Evolutionary conservation across 2,797 vertebrate genomes (phyloP), one percentile per base, ranked within the genome.

Genomic region (Lindbergichthys nudifrons): DNA sequence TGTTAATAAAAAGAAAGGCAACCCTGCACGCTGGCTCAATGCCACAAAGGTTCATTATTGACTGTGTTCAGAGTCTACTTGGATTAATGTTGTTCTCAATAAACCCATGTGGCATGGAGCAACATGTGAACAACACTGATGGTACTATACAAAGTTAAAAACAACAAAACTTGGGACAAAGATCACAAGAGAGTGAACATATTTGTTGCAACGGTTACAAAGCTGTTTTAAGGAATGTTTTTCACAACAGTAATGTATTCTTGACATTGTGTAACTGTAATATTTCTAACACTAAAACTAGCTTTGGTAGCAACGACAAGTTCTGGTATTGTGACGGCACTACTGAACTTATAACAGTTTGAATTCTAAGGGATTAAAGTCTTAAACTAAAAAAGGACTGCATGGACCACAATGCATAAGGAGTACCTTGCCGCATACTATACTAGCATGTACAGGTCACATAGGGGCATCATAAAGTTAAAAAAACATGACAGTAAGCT

Each of bases 381-480:
- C 16, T 62, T 32, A 3, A 19, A 43, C 67, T 72, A n/a, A 73
- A 1, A 52, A 79, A 42, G 30, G 50, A 69, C 42, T 66, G 30
- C 12, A 43, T 42, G 18, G 52, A 73, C 18, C 53, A 69, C 79
- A 67, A 76, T 42, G 63, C 75, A 91, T 72, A 66, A 64, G 47
- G 72, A 85, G 65, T 67, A 80, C 64, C 71, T 83, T 70, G 80
- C 77, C 79, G 58, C 82, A 81, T 80, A 87, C 87, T 85, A 70
- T 76, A 90, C 75, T 80, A 88, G 78, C 70, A 80, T 58, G 59
- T 82, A 75, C 77, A 87, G 58, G 69, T 62, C 80, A 88, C 69
- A 84, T 60, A 36, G 54, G 67, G 73, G 59, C 30, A 30, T 79
- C 18, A 4, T 67, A 73, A 9, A 54, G 56, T 67, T 75, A 65